Base-by-base conservation (phyloP, 2,113 vertebrate genomes). In the Peromyscus maniculatus region DNA sequence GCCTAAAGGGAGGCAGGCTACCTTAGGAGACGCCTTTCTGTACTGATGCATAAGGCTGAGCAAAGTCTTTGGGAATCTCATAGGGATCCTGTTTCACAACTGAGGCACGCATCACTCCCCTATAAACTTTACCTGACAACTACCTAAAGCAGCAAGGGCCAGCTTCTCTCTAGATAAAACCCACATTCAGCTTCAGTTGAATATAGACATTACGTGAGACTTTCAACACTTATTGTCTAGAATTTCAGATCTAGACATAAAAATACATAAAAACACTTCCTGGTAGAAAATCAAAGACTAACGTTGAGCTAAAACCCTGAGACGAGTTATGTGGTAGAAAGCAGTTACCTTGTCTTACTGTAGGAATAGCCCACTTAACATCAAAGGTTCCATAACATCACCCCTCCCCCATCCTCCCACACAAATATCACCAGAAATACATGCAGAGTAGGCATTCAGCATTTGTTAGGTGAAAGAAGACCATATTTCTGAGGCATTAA, bases 161-260 rank as follows among this genome's bases (percentile, higher is more conserved):
- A 3, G 62, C 62, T 84, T 69, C 13, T 83, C 49, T 36, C 12
- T n/a, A 80, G n/a, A 69, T 43, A 79, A n/a, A 39, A 39, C 24
- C 57, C 12, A 83, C 36, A 87, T 57, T 10, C 67, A 87, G 16
- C 36, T 55, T 91, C 39, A 82, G 2, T 19, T 91, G 28, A 8
- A 71, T 88, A 62, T 67, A 43, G 91, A 97, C 59, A 10, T 87
- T 88, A 57, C 88, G 46, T 71, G 74, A 59, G 26, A 39, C 33
- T n/a, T 86, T 90, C 46, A 92, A 21, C 10, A 46, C 59, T 55
- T 64, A 69, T 3, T 36, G 88, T 15, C 82, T 71, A 91, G 66
- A 78, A 74, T 67, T 15, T 79, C 59, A 89, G 24, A 96, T 57
- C 57, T 80, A 43, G 43, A 43, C 43, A 43, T 43, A 43, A 43